A percentile compares a stretch with the other conserved stretches of the same genome.
Conservation (phyloP, 2,888 invertebrate species). For the Cataglyphis livida region DNA sequence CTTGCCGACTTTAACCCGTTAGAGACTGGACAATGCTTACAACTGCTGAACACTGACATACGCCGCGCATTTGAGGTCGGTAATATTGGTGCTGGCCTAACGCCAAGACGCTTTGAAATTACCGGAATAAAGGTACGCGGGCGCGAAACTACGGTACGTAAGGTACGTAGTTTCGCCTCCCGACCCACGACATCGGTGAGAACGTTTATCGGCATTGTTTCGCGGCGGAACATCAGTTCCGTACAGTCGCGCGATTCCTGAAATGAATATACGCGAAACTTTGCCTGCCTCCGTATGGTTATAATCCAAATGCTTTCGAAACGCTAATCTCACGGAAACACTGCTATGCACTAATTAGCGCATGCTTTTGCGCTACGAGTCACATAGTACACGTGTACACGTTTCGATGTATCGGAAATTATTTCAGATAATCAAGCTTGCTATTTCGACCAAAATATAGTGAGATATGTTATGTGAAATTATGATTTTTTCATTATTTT, state of each 20-base stretch:
- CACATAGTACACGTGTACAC: neutral
- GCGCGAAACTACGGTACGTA: slow-evolving; percentile 40
- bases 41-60: slow-evolving; percentile 71
- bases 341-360: neutral
- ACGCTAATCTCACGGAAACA: slow-evolving; percentile 8
- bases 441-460: neutral
- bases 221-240: slow-evolving; percentile 61
- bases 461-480: neutral
- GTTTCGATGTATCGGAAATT: slow-evolving; percentile 5
- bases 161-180: slow-evolving; percentile 48
- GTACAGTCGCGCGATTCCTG: slow-evolving; percentile 36
- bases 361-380: slow-evolving; percentile 9
- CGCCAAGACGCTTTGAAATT: slow-evolving; percentile 82
- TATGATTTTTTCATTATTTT: neutral
- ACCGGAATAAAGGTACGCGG: slow-evolving; percentile 72
- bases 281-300: neutral
- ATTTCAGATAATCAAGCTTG: neutral
- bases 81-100: slow-evolving; percentile 80
- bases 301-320: slow-evolving; percentile 4
- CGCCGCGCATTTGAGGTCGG: slow-evolving; percentile 68
- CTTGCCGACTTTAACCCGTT: slow-evolving; percentile 66
- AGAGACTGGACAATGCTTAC: slow-evolving; percentile 80
- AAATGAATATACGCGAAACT: slow-evolving; percentile 11
- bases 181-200: slow-evolving; percentile 61
- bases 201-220: slow-evolving; percentile 83